Percentiles rank a stretch among this genome's conserved stretches.
phyloP scores from a whole-genome alignment of 2,888 invertebrate species.

The Acrobasis consociella region DNA sequence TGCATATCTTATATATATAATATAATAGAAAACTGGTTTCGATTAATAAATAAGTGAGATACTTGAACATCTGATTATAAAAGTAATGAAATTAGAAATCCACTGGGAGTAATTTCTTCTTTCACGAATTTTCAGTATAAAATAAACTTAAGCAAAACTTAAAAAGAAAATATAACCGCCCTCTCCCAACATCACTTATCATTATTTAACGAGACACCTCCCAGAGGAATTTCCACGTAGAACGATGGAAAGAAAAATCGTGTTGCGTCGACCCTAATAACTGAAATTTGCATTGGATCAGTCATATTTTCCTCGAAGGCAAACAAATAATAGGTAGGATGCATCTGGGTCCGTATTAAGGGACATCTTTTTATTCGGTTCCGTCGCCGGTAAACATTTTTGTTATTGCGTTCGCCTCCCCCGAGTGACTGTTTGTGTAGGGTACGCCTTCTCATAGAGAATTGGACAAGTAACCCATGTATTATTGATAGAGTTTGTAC shows the following conservation, averaged over 20 bases:
- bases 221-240: constrained; percentile 60
- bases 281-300: constrained; percentile 68
- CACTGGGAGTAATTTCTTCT: not conserved
- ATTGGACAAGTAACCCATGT: constrained; percentile 59
- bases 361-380: constrained; percentile 79
- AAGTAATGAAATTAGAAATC: not conserved
- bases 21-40: too few relatives aligned
- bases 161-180: not conserved
- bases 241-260: constrained; percentile 61
- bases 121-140: not conserved
- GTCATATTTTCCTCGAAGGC: constrained; percentile 63
- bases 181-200: constrained; percentile 53
- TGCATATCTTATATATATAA: too few relatives aligned
- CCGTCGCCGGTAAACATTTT: constrained; percentile 78
- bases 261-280: constrained; percentile 50
- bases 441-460: constrained; percentile 53
- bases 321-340: constrained; percentile 77
- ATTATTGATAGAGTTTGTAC: constrained; percentile 55
- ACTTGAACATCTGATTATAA: not conserved
- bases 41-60: not conserved
- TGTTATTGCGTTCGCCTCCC: constrained; percentile 70
- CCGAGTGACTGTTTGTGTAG: constrained; percentile 48
- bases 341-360: constrained; percentile 77
- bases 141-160: not conserved
- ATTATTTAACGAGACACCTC: constrained; percentile 71